Evolutionary conservation across 2,797 vertebrate species (phyloP), one percentile per base, ranked within the genome.

Genomic region (Peromyscus melanophrys): DNA sequence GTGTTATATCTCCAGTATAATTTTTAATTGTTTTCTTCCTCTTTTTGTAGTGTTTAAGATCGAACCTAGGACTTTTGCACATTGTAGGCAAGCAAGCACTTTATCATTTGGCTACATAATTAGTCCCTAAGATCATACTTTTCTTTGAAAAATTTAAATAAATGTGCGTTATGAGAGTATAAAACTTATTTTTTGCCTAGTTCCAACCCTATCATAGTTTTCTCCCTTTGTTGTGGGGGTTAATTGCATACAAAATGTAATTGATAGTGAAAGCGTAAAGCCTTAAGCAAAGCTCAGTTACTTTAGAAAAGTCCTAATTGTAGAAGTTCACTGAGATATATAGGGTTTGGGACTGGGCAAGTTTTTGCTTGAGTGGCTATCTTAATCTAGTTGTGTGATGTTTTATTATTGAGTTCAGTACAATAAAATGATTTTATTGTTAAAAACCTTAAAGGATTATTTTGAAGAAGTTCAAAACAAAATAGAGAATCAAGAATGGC

Each of bases 401-500:
- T 87, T 87, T 71, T 55, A 55, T 55, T 55, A 71, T 23, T 69
- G 83, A n/a, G 43, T 37, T 71, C 46, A 55, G 29, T 86, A 87
- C 34, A 55, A 6, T 71, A 7, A 52, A 13, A 6, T n/a, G 43
- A 67, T 86, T 69, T 69, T 86, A 52, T 69, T 84, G 40, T 69
- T 85, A 46, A 89, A 77, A 77, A 16, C 34, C 52, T 55, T 90
- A 87, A 27, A 63, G 40, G 4, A 75, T 4, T 46, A 40, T 84
- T 89, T 95, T 82, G 76, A 94, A 67, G 81, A 92, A 78, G 67
- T 77, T 46, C 16, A 84, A 40, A 92, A 83, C 34, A 83, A 83
- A 49, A 57, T 76, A 6, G 78, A 91, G 69, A 75, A 52, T 34
- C 2, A 61, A 88, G 69, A 76, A 55, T 78, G 17, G 31, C 31